phyloP scores from a whole-genome alignment of 1,140 invertebrate species.

The Procambarus clarkii region DNA sequence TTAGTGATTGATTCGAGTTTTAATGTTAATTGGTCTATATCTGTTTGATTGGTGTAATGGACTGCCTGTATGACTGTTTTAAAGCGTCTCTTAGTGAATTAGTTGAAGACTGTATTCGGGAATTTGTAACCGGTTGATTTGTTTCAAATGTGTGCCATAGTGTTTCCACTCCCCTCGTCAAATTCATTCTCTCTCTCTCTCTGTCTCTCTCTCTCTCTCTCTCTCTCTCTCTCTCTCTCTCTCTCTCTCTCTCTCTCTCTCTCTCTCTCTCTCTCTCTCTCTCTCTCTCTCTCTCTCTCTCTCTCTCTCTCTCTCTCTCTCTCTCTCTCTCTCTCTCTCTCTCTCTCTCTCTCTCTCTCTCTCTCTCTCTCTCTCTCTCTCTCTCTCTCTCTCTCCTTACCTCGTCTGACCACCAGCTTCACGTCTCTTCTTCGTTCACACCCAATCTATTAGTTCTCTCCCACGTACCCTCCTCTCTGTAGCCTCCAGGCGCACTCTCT shows the following conservation, averaged over 20 bases:
- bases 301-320: neutral
- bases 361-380: too few relatives aligned
- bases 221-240: neutral
- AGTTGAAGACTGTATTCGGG: too few relatives aligned
- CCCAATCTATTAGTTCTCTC: neutral
- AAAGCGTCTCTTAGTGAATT: too few relatives aligned
- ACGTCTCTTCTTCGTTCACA: neutral
- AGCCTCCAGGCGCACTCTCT: neutral
- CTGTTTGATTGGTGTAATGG: too few relatives aligned
- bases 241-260: neutral
- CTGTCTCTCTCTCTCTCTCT: neutral
- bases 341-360: too few relatives aligned
- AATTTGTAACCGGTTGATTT: too few relatives aligned
- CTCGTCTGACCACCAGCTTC: neutral
- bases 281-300: neutral
- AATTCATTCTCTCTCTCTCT: neutral
- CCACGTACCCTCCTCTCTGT: neutral
- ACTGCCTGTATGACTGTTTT: too few relatives aligned
- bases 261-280: neutral
- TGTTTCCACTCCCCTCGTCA: neutral
- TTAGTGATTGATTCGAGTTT: too few relatives aligned
- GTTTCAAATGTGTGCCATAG: too few relatives aligned
- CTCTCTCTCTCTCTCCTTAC: neutral
- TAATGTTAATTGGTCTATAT: too few relatives aligned
- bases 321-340: too few relatives aligned